Evolutionary conservation across 1,140 invertebrate genomes (phyloP).

Genomic region (Vanessa atalanta): DNA sequence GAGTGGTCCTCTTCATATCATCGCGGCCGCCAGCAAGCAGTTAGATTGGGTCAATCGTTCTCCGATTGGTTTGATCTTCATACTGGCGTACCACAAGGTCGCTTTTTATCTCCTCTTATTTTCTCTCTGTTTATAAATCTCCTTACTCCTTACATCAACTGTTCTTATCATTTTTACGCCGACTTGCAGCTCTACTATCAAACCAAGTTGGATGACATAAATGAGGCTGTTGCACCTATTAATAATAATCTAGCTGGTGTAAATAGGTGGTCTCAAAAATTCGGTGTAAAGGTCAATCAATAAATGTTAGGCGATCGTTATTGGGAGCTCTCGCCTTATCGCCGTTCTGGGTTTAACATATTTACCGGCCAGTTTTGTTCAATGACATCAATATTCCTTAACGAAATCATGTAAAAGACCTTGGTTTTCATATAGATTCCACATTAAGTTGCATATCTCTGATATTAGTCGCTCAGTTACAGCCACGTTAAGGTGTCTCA

Average conservation of each 20-base stretch:
- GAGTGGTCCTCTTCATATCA: slow-evolving; percentile 3
- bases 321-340: not conserved
- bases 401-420: too few relatives aligned
- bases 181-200: too few relatives aligned
- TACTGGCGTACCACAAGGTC: not conserved
- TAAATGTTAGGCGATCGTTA: not conserved
- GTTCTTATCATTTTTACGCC: not conserved
- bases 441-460: too few relatives aligned
- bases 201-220: too few relatives aligned
- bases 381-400: too few relatives aligned
- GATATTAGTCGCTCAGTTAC: too few relatives aligned
- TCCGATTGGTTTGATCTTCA: not conserved
- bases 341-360: too few relatives aligned
- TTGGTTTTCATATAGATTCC: too few relatives aligned
- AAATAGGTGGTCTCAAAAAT: not conserved
- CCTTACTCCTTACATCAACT: not conserved
- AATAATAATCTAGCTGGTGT: not conserved
- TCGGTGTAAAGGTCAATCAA: not conserved
- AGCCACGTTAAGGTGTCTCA: too few relatives aligned
- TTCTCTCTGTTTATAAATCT: slow-evolving; percentile 16
- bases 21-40: not conserved
- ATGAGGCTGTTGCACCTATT: too few relatives aligned
- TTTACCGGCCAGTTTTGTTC: too few relatives aligned
- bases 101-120: slow-evolving; percentile 3
- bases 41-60: not conserved